Percentiles rank a stretch among this genome's conserved stretches.
These are phyloP conservation scores for Gobius niger DNA, from an alignment of 2,113 vertebrate genomes.

Conservation along the genomic window DNA sequence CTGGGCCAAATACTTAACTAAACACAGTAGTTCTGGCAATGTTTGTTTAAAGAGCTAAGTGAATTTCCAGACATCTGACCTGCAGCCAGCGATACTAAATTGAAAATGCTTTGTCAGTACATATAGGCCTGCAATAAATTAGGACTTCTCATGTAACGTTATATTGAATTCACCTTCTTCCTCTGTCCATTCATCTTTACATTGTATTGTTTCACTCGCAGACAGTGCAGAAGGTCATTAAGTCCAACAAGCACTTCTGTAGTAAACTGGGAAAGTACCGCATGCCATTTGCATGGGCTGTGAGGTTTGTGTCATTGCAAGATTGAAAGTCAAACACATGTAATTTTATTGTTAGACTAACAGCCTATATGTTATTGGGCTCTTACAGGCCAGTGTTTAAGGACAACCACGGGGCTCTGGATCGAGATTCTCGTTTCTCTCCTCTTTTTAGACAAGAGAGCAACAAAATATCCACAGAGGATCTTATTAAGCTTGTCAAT, in stretches of 20 bases:
- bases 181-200: neutral
- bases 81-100: slow-evolving; percentile 43
- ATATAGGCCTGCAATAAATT: slow-evolving; percentile 27
- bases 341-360: neutral
- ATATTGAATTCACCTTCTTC: slow-evolving; percentile 10
- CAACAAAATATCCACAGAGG: slow-evolving; percentile 93
- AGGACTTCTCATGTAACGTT: slow-evolving; percentile 13
- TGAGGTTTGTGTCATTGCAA: slow-evolving; percentile 81
- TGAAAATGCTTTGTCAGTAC: slow-evolving; percentile 5
- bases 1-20: neutral
- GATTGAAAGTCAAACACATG: neutral
- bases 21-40: neutral
- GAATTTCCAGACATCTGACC: slow-evolving; percentile 43
- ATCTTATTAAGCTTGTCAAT: slow-evolving; percentile 89
- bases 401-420: slow-evolving; percentile 92
- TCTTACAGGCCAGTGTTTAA: slow-evolving; percentile 89
- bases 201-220: slow-evolving; percentile 46
- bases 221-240: slow-evolving; percentile 93
- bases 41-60: slow-evolving; percentile 38
- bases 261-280: slow-evolving; percentile 93
- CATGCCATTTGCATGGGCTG: slow-evolving; percentile 98
- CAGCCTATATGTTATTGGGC: neutral
- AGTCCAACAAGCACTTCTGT: slow-evolving; percentile 94
- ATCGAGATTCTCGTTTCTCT: slow-evolving; percentile 94
- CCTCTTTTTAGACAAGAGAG: slow-evolving; percentile 96